phyloP scores from a whole-genome alignment of 2,113 vertebrate genomes.

The Nothoprocta perdicaria region DNA sequence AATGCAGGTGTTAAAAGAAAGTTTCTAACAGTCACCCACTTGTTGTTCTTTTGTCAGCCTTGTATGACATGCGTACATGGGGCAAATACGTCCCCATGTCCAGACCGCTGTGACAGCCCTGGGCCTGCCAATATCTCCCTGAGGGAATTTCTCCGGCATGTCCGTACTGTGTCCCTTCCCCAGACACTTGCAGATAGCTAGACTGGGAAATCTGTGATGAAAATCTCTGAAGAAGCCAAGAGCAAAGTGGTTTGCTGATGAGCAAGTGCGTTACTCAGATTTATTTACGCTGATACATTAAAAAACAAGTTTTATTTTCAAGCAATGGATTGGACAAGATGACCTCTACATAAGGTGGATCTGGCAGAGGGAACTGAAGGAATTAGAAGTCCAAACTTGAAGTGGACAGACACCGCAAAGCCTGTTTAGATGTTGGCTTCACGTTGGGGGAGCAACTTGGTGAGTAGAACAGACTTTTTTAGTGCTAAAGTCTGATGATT shows the following conservation, averaged over 20 bases:
- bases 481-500: neutral
- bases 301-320: neutral
- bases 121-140: neutral
- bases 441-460: neutral
- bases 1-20: conserved; percentile 23
- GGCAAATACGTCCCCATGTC: neutral
- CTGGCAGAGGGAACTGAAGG: neutral
- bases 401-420: neutral
- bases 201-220: neutral
- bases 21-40: conserved; percentile 37
- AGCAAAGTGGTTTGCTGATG: conserved; percentile 2
- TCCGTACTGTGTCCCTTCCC: neutral
- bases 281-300: neutral
- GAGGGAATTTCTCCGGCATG: neutral
- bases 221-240: neutral
- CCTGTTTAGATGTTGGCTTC: neutral
- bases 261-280: neutral
- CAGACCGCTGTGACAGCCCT: neutral
- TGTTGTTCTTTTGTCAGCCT: conserved; percentile 42
- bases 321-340: neutral
- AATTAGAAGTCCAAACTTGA: neutral
- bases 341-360: neutral
- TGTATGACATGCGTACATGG: neutral
- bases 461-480: neutral
- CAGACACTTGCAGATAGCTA: neutral